phyloP scores from a whole-genome alignment of 2,113 vertebrate genomes.

The Chrysemys picta region DNA sequence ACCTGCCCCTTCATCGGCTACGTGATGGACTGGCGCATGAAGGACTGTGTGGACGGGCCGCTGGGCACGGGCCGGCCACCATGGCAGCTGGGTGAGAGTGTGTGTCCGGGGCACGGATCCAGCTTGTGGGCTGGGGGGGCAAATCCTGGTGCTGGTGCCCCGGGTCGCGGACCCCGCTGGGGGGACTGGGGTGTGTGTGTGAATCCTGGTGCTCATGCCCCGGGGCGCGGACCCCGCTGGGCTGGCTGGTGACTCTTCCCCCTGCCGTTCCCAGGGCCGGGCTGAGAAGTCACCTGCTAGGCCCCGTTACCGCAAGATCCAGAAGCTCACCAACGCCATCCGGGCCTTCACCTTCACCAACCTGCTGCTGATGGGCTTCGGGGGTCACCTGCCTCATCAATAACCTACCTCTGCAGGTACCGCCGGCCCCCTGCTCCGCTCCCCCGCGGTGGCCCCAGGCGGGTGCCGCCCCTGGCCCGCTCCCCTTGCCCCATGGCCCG shows the following conservation, averaged over 20 bases:
- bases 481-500: too few species aligned
- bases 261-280: not conserved
- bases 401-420: conserved; percentile 88
- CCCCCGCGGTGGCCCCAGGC: not conserved
- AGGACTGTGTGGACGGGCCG: conserved; percentile 66
- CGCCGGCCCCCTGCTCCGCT: accelerated
- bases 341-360: conserved; percentile 90
- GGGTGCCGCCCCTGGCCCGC: not conserved
- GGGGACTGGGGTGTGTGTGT: too few species aligned
- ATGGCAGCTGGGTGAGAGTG: conserved; percentile 32
- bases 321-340: conserved; percentile 91
- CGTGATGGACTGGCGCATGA: conserved; percentile 90
- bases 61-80: not conserved
- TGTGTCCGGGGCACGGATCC: not conserved
- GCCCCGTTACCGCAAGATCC: conserved; percentile 83
- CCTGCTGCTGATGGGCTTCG: conserved; percentile 85
- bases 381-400: conserved; percentile 84
- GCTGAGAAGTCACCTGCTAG: not conserved
- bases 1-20: conserved; percentile 92
- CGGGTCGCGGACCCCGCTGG: not conserved
- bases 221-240: not conserved
- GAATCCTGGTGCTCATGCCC: not conserved
- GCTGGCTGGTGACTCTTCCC: not conserved
- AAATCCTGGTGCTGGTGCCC: not conserved
- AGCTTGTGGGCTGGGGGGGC: not conserved